Base-by-base conservation (phyloP, 2,888 invertebrate species). In the Scaptomyza flava region DNA sequence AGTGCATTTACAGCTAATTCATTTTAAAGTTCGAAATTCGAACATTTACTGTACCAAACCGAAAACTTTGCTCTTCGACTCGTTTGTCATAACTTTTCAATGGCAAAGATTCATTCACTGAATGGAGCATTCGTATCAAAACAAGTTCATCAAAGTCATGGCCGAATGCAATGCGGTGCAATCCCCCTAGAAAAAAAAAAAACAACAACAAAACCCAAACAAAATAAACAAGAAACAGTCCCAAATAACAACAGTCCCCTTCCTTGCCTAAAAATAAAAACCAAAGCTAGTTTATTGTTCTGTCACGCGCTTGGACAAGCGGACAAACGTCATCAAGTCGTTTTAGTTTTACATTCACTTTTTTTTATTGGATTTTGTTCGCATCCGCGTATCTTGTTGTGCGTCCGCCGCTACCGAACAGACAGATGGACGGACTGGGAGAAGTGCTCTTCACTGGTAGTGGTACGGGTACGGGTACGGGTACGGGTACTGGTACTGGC, bases 251-350 rank as follows among this genome's bases (percentile, higher is more conserved):
- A 67, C 69, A 84, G 82, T 79, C 85, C 31, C 33, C 3, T 0
- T 0, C 4, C 9, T 2, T 14, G 2, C 34, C 27, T 23, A 53
- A 38, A 12, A 14, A 8, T 0, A 47, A 48, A 48, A 50, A 50
- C n/a, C 14, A 11, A 6, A 46, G 61, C 72, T 63, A 46, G 62
- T 80, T 82, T 82, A 85, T 80, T 78, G 80, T 82, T 82, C 81
- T 82, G 81, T 82, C 81, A 85, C 81, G 81, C 70, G 76, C 68
- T 70, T 43, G 68, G 77, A 54, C 79, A 17, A 20, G 20, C 47
- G 61, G 57, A 43, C 74, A 83, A 83, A 80, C 86, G 81, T 82
- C 81, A 78, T 75, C 63, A 78, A 82, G 81, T 84, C 72, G 77
- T 67, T 69, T 68, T 53, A 41, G 52, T 66, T 71, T 78, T 78